Evolutionary conservation across 2,888 invertebrate genomes (phyloP).

Genomic region (Thymelicus sylvestris): DNA sequence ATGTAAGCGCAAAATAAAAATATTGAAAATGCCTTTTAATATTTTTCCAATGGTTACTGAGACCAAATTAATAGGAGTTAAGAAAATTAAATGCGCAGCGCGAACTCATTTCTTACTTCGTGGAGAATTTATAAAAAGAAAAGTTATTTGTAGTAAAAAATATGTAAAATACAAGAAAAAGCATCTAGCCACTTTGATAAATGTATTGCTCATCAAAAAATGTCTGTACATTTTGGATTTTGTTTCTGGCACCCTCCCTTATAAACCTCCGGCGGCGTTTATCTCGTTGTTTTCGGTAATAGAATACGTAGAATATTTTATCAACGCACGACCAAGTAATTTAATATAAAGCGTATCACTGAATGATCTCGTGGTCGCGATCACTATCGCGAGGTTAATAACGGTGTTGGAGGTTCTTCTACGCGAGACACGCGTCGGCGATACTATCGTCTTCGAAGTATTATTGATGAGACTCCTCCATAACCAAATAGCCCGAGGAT

Average conservation of each 20-base stretch:
- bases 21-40: no score
- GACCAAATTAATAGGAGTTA: no score
- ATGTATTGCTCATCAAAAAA: background rate
- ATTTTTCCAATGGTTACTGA: no score
- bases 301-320: conserved; percentile 82
- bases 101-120: no score
- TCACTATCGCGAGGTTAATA: conserved; percentile 80
- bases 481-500: conserved; percentile 81
- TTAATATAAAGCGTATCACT: conserved; percentile 85
- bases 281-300: conserved; percentile 81
- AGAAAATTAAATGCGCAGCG: no score
- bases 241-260: conserved; percentile 35
- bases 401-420: conserved; percentile 80
- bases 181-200: no score
- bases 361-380: conserved; percentile 80
- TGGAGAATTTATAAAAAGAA: no score
- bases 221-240: background rate
- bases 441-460: conserved; percentile 78
- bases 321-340: conserved; percentile 84
- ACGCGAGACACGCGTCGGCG: conserved; percentile 78
- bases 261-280: conserved; percentile 74
- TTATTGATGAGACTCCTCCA: conserved; percentile 80
- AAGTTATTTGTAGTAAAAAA: no score
- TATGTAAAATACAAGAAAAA: no score
- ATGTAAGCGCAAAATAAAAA: no score